Conservation (phyloP, 2,797 vertebrate genomes). For the Hephaestus fuliginosus region DNA sequence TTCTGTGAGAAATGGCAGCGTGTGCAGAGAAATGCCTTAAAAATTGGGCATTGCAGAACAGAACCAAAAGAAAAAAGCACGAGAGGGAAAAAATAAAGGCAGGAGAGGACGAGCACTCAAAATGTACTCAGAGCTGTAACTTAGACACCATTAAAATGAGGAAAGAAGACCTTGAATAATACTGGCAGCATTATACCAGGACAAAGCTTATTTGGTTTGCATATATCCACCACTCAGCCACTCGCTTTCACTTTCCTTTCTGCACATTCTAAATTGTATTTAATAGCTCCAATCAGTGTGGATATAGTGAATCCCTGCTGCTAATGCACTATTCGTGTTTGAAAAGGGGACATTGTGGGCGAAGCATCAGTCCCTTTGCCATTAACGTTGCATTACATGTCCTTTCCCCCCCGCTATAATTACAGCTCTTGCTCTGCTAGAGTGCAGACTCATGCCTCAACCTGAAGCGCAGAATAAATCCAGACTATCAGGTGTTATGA, state of each 20-base stretch:
- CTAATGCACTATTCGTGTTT: constrained; percentile 74
- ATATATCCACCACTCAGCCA: constrained; percentile 62
- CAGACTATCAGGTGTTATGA: constrained; percentile 56
- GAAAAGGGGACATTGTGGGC: constrained; percentile 55
- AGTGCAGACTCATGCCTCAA: constrained; percentile 53
- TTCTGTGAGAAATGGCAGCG: constrained; percentile 57
- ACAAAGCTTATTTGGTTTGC: constrained; percentile 61
- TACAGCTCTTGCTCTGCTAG: constrained; percentile 59
- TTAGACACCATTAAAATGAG: constrained; percentile 68
- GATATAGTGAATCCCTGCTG: constrained; percentile 56
- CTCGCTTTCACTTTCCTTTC: constrained; percentile 53
- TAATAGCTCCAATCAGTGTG: constrained; percentile 75
- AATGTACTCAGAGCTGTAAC: constrained; percentile 64
- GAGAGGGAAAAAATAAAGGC: constrained; percentile 18
- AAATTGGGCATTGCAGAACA: constrained; percentile 48
- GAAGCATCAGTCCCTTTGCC: constrained; percentile 61
- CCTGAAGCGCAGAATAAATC: constrained; percentile 49
- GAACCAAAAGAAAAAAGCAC: constrained; percentile 26
- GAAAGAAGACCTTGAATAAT: constrained; percentile 57
- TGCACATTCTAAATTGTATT: constrained; percentile 73
- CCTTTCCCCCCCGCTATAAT: constrained; percentile 59
- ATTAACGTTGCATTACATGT: constrained; percentile 74
- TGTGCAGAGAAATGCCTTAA: constrained; percentile 47
- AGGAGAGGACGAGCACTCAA: constrained; percentile 53
- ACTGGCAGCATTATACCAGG: constrained; percentile 46